Base-by-base conservation (phyloP, 1,140 invertebrate species). In the Lordiphosa mommai region DNA sequence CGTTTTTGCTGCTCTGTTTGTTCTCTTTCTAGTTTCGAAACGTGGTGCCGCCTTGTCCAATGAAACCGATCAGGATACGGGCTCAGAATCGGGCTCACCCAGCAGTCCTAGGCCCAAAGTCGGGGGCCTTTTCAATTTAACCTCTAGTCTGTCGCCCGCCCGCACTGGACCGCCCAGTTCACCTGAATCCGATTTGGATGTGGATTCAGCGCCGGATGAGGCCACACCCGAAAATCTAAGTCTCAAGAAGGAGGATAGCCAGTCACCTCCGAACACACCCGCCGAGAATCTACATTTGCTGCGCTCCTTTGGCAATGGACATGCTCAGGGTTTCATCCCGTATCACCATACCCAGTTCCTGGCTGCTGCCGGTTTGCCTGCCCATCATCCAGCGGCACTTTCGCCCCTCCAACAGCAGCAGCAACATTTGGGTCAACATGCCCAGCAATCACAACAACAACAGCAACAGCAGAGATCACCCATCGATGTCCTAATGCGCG, bases 401-500 rank as follows among this genome's bases (percentile, higher is more conserved):
- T 56, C 72, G 6, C 61, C 68, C 5, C 33, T 64, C 16, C 72
- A 67, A 30, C 70, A 73, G 30, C 68, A 70, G 8, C 72, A 55
- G n/a, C 69, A 63, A 13, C 89, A 89, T n/a, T 72, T 79, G 17
- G 87, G 48, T 9, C 79, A 87, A 13, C 88, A 88, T 16, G 86
- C 89, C 13, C 66, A 80, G 32, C 73, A 69, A 5, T 51, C 50
- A 4, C 61, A 60, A 3, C 61, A 90, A 2, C 89, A 89, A 5
- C 74, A 76, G n/a, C 80, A 70, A 14, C 86, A 87, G 14, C 92
- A 92, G 63, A 89, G 93, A 36, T 93, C 93, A 0, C 93, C 94
- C 0, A 91, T 96, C 2, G 95, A 96, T 79, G 93, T 95, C 8
- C 90, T 96, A 5, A 89, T 94, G 43, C 90, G 92, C 61, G 95